Conservation (phyloP, 2,797 vertebrate species). For the Potorous gilbertii region DNA sequence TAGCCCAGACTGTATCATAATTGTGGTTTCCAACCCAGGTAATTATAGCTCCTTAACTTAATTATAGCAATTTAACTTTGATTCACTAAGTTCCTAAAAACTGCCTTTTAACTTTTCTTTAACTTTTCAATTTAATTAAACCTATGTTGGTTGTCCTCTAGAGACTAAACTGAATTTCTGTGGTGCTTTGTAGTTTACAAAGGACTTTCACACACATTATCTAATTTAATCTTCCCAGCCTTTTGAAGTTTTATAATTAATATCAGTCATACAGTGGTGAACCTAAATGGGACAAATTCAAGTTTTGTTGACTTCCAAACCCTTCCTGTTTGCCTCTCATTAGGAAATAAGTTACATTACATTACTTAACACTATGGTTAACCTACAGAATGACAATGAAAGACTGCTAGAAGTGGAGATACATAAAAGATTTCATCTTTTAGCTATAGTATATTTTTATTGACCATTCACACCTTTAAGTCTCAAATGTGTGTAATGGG, state of each 20-base stretch:
- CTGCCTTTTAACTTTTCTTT: background rate
- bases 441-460: slow-evolving; percentile 9
- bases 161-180: background rate
- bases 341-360: background rate
- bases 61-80: rapidly evolving
- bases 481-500: slow-evolving; percentile 7
- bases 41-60: background rate
- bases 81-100: background rate
- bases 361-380: background rate
- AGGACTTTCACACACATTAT: background rate
- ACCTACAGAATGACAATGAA: background rate
- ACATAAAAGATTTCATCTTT: background rate
- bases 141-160: background rate
- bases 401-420: background rate
- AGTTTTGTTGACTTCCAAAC: background rate
- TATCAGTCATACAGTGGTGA: background rate
- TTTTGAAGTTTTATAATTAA: background rate
- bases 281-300: background rate
- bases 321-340: background rate
- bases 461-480: background rate
- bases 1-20: slow-evolving; percentile 93
- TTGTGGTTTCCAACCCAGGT: slow-evolving; percentile 99
- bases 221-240: background rate
- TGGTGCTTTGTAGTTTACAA: too few relatives aligned
- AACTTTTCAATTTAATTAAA: background rate